Conservation (phyloP, 2,113 vertebrate genomes). For the Seriola quinqueradiata region DNA sequence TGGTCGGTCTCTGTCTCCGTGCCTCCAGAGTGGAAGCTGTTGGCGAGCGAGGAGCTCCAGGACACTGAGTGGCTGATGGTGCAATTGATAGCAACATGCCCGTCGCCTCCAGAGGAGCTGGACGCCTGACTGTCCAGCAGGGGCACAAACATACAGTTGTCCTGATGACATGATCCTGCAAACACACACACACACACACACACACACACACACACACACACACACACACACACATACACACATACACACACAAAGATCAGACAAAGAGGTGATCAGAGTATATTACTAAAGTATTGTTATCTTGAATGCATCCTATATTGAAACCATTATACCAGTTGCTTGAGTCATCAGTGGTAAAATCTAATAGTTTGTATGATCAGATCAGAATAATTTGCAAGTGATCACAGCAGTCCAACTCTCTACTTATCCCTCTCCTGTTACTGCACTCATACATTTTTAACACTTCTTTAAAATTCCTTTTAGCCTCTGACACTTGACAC, state of each 20-base stretch:
- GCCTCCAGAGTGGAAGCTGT: constrained; percentile 56
- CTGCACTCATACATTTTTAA: constrained; percentile 79
- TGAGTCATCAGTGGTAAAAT: background rate
- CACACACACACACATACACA: constrained; percentile 1
- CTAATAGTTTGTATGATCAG: background rate
- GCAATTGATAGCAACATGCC: constrained; percentile 26
- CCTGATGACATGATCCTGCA: constrained; percentile 71
- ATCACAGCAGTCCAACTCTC: constrained; percentile 19
- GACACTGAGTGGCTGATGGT: constrained; percentile 67
- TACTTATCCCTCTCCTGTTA: constrained; percentile 47
- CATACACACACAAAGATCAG: background rate
- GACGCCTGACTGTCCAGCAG: constrained; percentile 62
- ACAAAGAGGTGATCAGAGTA: background rate
- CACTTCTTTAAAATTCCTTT: constrained; percentile 48
- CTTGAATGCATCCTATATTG: background rate
- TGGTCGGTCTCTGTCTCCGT: constrained; percentile 53
- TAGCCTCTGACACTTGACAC: constrained; percentile 69
- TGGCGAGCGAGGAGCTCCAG: constrained; percentile 66
- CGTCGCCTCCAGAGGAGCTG: constrained; percentile 44
- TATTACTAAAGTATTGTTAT: background rate
- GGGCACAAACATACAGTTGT: constrained; percentile 59
- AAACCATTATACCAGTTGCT: background rate
- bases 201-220: background rate
- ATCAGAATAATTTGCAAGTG: constrained; percentile 12
- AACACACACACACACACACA: constrained; percentile 22